Conservation (phyloP, 1,140 invertebrate species). For the Zaprionus gabonicus region DNA sequence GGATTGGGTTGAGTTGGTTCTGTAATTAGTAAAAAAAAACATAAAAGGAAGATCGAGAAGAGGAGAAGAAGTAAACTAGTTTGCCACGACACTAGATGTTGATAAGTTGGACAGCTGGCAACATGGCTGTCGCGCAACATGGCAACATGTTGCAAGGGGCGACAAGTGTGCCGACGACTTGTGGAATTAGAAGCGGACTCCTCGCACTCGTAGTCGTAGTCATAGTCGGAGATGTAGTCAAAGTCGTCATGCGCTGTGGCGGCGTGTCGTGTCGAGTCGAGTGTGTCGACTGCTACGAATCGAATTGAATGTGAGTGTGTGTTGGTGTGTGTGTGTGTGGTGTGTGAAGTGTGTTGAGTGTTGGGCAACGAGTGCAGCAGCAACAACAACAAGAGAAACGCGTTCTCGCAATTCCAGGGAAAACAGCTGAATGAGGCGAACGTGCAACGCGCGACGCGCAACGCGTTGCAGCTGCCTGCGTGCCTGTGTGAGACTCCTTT, state of each 20-base stretch:
- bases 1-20: conserved; percentile 33
- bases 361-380: conserved; percentile 18
- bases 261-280: conserved; percentile 3
- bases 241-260: conserved; percentile 38
- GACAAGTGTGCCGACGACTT: conserved; percentile 45
- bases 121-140: conserved; percentile 28
- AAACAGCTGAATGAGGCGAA: conserved; percentile 65
- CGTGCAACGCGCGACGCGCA: conserved; percentile 26
- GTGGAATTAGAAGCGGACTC: neutral
- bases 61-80: conserved; percentile 32
- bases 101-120: conserved; percentile 47
- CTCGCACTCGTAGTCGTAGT: neutral
- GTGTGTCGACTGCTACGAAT: conserved; percentile 5
- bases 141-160: conserved; percentile 63
- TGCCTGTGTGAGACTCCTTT: neutral
- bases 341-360: conserved; percentile 28
- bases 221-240: conserved; percentile 28
- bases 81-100: conserved; percentile 42
- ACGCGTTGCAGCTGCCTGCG: conserved; percentile 4
- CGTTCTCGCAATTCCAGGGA: conserved; percentile 69
- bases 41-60: neutral
- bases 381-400: conserved; percentile 23
- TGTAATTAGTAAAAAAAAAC: conserved; percentile 46
- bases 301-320: conserved; percentile 17
- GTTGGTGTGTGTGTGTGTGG: conserved; percentile 15